A percentile compares a stretch with the other conserved stretches of the same genome.
Evolutionary conservation across 2,113 vertebrate genomes (phyloP).

Genomic region (Ochotona princeps): DNA sequence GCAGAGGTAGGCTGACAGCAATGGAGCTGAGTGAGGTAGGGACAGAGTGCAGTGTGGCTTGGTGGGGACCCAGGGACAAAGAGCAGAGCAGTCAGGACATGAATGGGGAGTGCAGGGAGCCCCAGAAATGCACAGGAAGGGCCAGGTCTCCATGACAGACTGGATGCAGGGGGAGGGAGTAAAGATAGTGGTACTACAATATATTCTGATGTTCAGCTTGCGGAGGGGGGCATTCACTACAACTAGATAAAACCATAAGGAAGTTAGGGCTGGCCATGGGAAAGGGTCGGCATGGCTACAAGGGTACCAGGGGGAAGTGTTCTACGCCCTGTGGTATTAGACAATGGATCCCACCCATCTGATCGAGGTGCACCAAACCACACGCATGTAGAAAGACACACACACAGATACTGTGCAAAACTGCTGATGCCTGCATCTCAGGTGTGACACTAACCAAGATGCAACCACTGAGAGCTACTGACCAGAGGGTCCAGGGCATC

Average conservation of each 20-base stretch:
- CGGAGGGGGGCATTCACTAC: neutral
- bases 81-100: neutral
- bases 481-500: neutral
- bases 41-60: neutral
- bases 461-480: neutral
- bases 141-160: neutral
- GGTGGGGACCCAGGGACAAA: neutral
- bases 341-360: neutral
- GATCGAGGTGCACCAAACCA: neutral
- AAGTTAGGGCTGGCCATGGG: neutral
- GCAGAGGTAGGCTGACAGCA: neutral
- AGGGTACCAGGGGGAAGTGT: neutral
- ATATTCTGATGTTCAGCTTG: neutral
- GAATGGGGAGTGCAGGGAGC: neutral
- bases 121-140: neutral
- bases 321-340: neutral
- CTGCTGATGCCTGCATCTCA: accelerated
- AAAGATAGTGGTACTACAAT: neutral
- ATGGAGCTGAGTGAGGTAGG: neutral
- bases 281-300: neutral
- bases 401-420: accelerated
- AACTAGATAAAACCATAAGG: neutral
- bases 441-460: neutral
- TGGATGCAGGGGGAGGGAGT: accelerated
- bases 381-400: neutral